Base-by-base conservation (phyloP, 2,113 vertebrate genomes). In the Eublepharis macularius region DNA sequence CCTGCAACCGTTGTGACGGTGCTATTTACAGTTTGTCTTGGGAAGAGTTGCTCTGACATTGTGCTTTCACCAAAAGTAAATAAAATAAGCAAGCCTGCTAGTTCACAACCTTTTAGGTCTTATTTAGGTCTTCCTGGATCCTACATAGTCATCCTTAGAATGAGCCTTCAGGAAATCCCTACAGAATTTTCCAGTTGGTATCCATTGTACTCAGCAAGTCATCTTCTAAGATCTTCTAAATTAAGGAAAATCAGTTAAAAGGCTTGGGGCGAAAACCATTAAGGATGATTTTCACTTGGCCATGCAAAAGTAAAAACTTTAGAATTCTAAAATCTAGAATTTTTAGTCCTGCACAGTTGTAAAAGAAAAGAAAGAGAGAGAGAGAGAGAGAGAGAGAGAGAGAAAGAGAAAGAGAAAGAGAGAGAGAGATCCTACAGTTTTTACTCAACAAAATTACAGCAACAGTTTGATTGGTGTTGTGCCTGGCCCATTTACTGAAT, bases 11-110 rank as follows among this genome's bases (percentile, higher is more conserved):
- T 94, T 91, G 90, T 96, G 96, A 96, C 95, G 96, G 95, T 96
- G 96, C 95, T 96, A 96, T 96, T 96, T 97, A 97, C 96, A 96
- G 95, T 96, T 96, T 96, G 94, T 96, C 95, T 96, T 96, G 96
- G 96, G 96, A 95, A 96, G 96, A 96, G 94, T 94, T 94, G 95
- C 95, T 96, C 94, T 94, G 94, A 97, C 96, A 96, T 96, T 96
- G 95, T 95, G 94, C 95, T 95, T 95, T 80, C 92, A 96, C 96
- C 95, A 96, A 63, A 80, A 26, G 54, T 24, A 69, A 77, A 57
- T 66, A 34, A 32, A 63, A n/a, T 47, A 96, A 95, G 91, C 94
- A 94, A 87, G 92, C 95, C 95, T 92, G 94, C 95, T 90, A 57
- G 95, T 95, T 95, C 95, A 94, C 94, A 96, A 95, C 94, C 96